phyloP scores from a whole-genome alignment of 1,140 invertebrate species.

The Euglossa dilemma region DNA sequence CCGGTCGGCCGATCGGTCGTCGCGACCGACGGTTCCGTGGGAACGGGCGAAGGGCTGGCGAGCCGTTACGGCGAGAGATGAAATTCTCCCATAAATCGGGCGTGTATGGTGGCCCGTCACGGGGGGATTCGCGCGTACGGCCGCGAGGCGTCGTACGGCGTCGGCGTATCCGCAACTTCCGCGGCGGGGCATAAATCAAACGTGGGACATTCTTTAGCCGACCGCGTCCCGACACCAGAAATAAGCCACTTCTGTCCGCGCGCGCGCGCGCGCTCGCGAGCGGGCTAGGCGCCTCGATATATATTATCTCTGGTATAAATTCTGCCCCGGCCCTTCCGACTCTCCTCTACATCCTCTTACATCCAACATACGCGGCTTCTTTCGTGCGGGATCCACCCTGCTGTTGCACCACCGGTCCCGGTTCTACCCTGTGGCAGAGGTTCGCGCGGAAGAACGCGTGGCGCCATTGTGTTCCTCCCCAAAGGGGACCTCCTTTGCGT shows the following conservation, averaged over 20 bases:
- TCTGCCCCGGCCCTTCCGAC: constrained; percentile 33
- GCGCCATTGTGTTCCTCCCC: not conserved
- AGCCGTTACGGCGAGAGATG: constrained; percentile 17
- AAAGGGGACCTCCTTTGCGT: not conserved
- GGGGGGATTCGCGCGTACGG: constrained; percentile 53
- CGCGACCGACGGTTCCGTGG: too few species aligned
- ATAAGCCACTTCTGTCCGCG: constrained; percentile 68
- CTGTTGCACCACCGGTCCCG: not conserved
- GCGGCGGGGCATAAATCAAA: constrained; percentile 69
- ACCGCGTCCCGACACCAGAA: constrained; percentile 65
- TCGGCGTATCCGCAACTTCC: constrained; percentile 67
- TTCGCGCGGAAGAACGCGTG: not conserved
- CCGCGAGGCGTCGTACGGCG: constrained; percentile 48
- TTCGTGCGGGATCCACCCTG: not conserved
- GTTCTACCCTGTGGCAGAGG: not conserved
- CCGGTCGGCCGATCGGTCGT: too few species aligned
- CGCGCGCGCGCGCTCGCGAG: too few species aligned
- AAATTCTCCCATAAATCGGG: constrained; percentile 62
- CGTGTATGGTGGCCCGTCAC: constrained; percentile 27
- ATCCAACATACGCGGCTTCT: not conserved
- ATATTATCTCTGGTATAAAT: constrained; percentile 70
- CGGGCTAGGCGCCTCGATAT: constrained; percentile 49
- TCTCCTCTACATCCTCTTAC: constrained; percentile 15
- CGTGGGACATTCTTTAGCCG: constrained; percentile 68
- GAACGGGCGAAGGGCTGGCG: too few species aligned